Evolutionary conservation across 2,888 invertebrate species (phyloP).

Genomic region (Desoria tigrina): DNA sequence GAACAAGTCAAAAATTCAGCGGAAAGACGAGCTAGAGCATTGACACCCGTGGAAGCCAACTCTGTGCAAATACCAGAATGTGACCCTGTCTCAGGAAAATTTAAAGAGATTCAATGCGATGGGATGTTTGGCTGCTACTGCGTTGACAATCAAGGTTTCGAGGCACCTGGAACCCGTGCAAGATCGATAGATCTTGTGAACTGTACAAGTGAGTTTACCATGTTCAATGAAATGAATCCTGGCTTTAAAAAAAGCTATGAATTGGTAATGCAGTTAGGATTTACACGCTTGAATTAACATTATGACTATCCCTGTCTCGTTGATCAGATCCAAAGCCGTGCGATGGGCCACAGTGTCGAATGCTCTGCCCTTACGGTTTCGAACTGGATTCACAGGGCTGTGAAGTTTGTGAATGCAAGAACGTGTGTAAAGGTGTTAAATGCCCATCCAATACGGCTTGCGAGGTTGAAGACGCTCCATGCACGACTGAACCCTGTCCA

Average conservation of each 20-base stretch:
- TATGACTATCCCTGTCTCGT: not conserved
- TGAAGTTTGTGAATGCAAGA: conserved; percentile 67
- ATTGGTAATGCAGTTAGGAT: not conserved
- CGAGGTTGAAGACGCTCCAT: conserved; percentile 75
- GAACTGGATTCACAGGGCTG: conserved; percentile 70
- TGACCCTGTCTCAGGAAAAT: conserved; percentile 54
- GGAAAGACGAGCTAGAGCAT: conserved; percentile 63
- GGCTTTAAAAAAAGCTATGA: not conserved
- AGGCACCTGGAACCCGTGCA: conserved; percentile 56
- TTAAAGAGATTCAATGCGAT: conserved; percentile 56
- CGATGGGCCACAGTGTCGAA: conserved; percentile 78
- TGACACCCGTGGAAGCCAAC: conserved; percentile 60
- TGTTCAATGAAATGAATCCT: not conserved
- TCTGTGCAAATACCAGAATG: conserved; percentile 54
- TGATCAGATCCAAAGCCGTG: conserved; percentile 66
- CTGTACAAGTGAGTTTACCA: conserved; percentile 63
- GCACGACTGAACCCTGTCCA: conserved; percentile 76
- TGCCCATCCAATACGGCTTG: conserved; percentile 61
- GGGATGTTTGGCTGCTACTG: conserved; percentile 55
- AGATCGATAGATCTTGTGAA: conserved; percentile 62
- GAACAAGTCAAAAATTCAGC: conserved; percentile 68
- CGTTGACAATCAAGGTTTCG: conserved; percentile 63
- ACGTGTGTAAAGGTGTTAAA: conserved; percentile 61
- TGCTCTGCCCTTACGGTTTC: conserved; percentile 83
- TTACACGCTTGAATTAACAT: not conserved